Evolutionary conservation across 2,113 vertebrate species (phyloP).

Genomic region (Lynx canadensis): DNA sequence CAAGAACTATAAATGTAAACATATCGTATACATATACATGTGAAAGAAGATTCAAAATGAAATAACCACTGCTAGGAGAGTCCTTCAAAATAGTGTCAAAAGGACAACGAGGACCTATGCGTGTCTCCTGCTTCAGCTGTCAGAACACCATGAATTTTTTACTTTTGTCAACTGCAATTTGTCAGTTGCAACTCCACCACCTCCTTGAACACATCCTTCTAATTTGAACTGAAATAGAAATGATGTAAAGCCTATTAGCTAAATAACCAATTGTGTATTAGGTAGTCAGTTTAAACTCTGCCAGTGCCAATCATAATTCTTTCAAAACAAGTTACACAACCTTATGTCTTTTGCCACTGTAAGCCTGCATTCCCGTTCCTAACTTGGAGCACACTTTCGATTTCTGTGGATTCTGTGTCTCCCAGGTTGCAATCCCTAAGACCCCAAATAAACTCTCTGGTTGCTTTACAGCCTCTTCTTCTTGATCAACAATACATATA

Average conservation of each 20-base stretch:
- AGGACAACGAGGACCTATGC: neutral
- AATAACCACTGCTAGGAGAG: neutral
- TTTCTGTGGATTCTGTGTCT: neutral
- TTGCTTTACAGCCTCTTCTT: neutral
- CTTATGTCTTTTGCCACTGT: neutral
- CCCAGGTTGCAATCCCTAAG: neutral
- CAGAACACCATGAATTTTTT: neutral
- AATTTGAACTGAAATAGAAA: neutral
- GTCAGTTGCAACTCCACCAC: neutral
- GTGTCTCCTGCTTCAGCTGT: neutral
- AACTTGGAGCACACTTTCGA: neutral
- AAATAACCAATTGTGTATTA: neutral
- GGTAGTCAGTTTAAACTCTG: neutral
- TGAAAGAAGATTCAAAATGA: neutral
- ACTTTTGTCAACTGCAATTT: neutral
- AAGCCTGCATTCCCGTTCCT: neutral
- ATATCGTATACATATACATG: neutral
- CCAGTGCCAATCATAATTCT: neutral
- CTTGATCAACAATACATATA: neutral
- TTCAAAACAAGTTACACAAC: neutral
- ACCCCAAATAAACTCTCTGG: neutral
- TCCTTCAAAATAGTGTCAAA: neutral
- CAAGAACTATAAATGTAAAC: neutral
- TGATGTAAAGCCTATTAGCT: neutral
- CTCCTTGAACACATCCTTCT: neutral